These are phyloP conservation scores for Steatocranus sp. DNA, from an alignment of 2,797 vertebrate genomes.

Conservation along the genomic window DNA sequence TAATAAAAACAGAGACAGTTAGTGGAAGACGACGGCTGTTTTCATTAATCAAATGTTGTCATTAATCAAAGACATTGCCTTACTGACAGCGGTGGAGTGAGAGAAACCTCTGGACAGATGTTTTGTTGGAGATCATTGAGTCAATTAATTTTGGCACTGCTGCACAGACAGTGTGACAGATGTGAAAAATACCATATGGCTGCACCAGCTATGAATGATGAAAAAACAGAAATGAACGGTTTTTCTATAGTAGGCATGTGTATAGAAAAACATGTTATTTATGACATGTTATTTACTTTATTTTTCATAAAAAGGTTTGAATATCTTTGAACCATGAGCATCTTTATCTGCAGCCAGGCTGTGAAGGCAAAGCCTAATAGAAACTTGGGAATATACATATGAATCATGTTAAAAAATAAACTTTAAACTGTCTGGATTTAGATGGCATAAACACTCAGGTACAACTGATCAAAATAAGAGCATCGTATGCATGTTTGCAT, in stretches of 20 bases:
- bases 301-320: background rate
- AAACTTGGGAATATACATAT: background rate
- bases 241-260: background rate
- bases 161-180: background rate
- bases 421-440: background rate
- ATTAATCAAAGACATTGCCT: constrained; percentile 5
- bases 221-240: background rate
- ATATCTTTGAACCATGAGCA: background rate
- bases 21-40: background rate
- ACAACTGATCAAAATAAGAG: background rate
- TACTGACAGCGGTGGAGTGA: background rate
- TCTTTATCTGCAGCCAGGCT: background rate
- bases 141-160: background rate
- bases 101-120: background rate
- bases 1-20: background rate
- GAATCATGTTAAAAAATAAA: background rate
- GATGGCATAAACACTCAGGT: background rate
- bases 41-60: constrained; percentile 18
- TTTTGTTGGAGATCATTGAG: background rate
- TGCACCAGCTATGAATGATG: background rate
- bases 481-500: background rate
- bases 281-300: background rate
- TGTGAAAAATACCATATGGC: background rate
- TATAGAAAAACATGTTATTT: background rate
- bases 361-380: background rate